Evolutionary conservation across 1,140 invertebrate genomes (phyloP), one percentile per base, ranked within the genome.

Genomic region (Portunus trituberculatus): DNA sequence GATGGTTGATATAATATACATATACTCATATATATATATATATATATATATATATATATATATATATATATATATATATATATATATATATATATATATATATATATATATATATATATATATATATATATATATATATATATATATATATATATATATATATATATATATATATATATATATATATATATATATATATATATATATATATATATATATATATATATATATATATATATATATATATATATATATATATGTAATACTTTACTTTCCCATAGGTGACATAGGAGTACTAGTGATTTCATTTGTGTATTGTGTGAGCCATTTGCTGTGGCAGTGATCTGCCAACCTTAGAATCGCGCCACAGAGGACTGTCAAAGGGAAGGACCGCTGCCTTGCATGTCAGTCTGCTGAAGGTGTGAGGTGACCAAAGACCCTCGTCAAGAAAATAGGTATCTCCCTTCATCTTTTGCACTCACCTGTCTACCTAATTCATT

Each of bases 301-400:
- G 20, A n/a, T n/a, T 76, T 76, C 20, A 76, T 76, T 76, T 76
- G 67, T 76, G 67, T 76, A 76, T 76, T n/a, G 67, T 76, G 67
- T 76, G n/a, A 59, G 20, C 52, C 52, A 16, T 59, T 59, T 59
- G 12, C 20, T 59, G 52, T 59, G 52, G 12, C 20, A 39, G 8
- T 59, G 52, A 7, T n/a, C 67, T 76, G 67, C 67, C 6, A 76
- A 12, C 67, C 67, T n/a, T 20, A 16, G 20, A n/a, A 25, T 20
- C n/a, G 16, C n/a, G 67, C 16, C 67, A 25, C 25, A n/a, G 52
- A 76, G 67, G 20, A n/a, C 12, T 20, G 8, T 76, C 20, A 76
- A 12, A 76, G 67, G 67, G 20, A 76, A n/a, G 67, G 12, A n/a
- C 2, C 16, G 8, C n/a, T n/a, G 67, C 20, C 67, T 76, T 7